These are phyloP conservation scores for Lichenostomus cassidix DNA, from an alignment of 2,113 vertebrate species.

Conservation along the genomic window DNA sequence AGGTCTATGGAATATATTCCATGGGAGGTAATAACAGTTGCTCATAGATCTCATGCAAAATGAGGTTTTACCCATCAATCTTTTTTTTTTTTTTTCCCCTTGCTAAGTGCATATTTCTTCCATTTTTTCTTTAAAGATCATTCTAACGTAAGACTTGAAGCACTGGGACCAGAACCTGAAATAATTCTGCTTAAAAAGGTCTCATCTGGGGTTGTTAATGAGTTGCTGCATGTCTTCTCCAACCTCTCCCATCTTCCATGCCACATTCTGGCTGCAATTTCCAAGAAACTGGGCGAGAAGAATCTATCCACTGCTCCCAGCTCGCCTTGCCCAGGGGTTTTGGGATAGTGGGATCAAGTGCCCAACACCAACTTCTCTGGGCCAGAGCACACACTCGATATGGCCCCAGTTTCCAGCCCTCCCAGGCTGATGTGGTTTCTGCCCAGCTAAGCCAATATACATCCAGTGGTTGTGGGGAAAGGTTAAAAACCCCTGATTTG, in stretches of 20 bases:
- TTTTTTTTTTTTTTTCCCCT: too few relatives aligned
- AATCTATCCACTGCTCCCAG: neutral
- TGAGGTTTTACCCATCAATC: neutral
- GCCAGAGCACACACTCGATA: neutral
- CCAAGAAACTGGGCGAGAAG: neutral
- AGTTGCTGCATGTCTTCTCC: neutral
- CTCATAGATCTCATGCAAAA: neutral
- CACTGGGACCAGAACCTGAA: neutral
- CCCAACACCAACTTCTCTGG: neutral
- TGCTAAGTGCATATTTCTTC: neutral
- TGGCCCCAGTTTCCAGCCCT: neutral
- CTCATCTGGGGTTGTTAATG: neutral
- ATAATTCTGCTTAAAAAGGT: neutral
- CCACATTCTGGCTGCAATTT: neutral
- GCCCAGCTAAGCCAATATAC: neutral
- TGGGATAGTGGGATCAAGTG: neutral
- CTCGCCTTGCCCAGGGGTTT: rapidly evolving
- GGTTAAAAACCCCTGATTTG: neutral
- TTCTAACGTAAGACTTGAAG: neutral
- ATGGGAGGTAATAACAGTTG: neutral
- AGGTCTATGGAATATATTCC: neutral
- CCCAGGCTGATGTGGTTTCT: neutral
- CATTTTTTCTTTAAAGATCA: neutral
- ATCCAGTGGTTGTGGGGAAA: neutral
- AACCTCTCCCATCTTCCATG: neutral